Evolutionary conservation across 1,140 invertebrate genomes (phyloP).

Genomic region (Nasonia giraulti): DNA sequence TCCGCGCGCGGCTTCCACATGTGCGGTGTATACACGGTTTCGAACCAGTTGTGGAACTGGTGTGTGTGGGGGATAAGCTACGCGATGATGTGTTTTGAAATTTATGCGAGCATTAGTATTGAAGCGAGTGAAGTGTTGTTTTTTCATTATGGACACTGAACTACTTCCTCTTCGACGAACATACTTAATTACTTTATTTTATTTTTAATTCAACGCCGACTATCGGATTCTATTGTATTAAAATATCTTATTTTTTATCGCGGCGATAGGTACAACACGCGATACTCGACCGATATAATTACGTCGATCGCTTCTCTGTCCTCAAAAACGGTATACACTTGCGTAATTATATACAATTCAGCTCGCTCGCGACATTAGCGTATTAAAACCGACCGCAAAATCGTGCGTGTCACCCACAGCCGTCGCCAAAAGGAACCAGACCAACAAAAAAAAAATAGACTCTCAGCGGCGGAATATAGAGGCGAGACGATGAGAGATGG

Average conservation of each 20-base stretch:
- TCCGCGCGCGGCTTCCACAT: background rate
- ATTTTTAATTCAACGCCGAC: background rate
- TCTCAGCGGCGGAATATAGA: background rate
- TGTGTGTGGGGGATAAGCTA: background rate
- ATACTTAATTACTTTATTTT: too few relatives aligned
- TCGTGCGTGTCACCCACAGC: background rate
- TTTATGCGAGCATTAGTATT: background rate
- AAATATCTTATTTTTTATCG: too few relatives aligned
- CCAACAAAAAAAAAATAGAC: constrained; percentile 10
- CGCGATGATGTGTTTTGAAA: background rate
- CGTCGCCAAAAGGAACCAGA: background rate
- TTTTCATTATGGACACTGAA: too few relatives aligned
- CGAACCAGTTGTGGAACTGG: too few relatives aligned
- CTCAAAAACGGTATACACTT: background rate
- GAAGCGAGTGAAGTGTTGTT: too few relatives aligned
- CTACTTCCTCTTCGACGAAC: constrained; percentile 1
- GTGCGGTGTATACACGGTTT: background rate
- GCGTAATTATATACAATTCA: background rate
- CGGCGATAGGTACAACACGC: too few relatives aligned
- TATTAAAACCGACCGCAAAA: background rate
- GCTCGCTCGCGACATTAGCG: background rate
- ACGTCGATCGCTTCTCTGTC: background rate
- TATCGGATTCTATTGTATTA: too few relatives aligned
- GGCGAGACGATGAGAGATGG: constrained; percentile 44
- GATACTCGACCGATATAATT: too few relatives aligned